Conservation (phyloP, 2,797 vertebrate species). For the Argya squamiceps region DNA sequence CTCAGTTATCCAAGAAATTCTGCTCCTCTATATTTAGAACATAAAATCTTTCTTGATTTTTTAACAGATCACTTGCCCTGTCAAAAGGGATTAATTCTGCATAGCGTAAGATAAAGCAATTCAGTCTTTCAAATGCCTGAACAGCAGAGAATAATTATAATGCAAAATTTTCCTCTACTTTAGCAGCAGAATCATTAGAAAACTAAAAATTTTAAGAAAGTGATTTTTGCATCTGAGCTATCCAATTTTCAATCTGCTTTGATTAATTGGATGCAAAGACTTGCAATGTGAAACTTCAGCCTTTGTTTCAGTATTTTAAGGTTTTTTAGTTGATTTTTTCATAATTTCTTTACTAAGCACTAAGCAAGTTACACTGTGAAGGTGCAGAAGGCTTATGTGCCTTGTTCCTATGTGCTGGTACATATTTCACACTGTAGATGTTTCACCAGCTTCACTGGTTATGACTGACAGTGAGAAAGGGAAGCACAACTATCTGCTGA, state of each 20-base stretch:
- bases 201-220: not conserved
- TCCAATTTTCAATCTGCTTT: not conserved
- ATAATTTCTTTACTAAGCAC: not conserved
- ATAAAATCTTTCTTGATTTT: not conserved
- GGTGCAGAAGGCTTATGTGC: not conserved
- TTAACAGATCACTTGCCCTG: not conserved
- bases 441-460: not conserved
- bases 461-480: not conserved
- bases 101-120: not conserved
- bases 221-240: not conserved
- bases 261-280: not conserved
- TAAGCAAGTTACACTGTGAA: not conserved
- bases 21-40: not conserved
- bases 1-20: not conserved
- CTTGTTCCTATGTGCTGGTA: not conserved
- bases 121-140: not conserved
- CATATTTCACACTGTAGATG: not conserved
- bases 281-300: not conserved
- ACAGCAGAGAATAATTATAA: not conserved
- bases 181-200: not conserved
- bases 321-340: not conserved
- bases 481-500: not conserved
- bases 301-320: not conserved
- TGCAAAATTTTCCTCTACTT: not conserved
- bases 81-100: not conserved